These are phyloP conservation scores for Protophormia terraenovae DNA, from an alignment of 2,888 invertebrate species.

Conservation along the genomic window DNA sequence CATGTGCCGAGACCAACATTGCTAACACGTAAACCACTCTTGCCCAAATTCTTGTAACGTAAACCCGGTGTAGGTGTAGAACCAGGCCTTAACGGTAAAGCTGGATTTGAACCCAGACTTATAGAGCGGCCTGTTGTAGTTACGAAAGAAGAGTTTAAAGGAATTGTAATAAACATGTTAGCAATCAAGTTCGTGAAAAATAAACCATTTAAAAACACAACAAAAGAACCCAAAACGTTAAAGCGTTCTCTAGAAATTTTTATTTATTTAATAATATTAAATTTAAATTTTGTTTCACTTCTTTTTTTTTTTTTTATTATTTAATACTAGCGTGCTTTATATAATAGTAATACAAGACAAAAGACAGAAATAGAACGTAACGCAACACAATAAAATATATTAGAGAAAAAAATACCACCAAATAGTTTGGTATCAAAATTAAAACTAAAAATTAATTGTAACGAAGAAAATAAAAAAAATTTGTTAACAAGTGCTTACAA, in stretches of 20 bases:
- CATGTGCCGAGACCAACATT: constrained; percentile 97
- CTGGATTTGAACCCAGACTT: constrained; percentile 82
- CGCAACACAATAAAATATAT: constrained; percentile 15
- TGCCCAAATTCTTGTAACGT: constrained; percentile 95
- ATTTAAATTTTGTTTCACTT: not conserved
- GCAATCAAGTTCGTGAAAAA: constrained; percentile 13
- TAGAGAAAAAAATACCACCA: constrained; percentile 10
- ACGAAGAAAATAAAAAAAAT: not conserved
- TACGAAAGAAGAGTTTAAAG: constrained; percentile 36
- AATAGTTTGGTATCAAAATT: constrained; percentile 27
- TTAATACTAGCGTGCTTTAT: constrained; percentile 30
- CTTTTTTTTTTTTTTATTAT: not conserved
- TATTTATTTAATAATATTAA: constrained; percentile 14
- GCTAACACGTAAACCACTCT: constrained; percentile 96
- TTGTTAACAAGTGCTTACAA: constrained; percentile 30
- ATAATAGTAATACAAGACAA: constrained; percentile 30
- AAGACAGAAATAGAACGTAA: constrained; percentile 5
- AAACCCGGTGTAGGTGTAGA: constrained; percentile 91
- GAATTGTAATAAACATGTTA: constrained; percentile 49
- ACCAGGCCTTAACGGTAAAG: constrained; percentile 81
- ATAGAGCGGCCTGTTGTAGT: constrained; percentile 79
- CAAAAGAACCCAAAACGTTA: not conserved
- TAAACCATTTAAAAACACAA: constrained; percentile 5
- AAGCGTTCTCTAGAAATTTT: not conserved
- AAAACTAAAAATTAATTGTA: constrained; percentile 48